Base-by-base conservation (phyloP, 2,797 vertebrate species). In the Coccyzus lansbergi region DNA sequence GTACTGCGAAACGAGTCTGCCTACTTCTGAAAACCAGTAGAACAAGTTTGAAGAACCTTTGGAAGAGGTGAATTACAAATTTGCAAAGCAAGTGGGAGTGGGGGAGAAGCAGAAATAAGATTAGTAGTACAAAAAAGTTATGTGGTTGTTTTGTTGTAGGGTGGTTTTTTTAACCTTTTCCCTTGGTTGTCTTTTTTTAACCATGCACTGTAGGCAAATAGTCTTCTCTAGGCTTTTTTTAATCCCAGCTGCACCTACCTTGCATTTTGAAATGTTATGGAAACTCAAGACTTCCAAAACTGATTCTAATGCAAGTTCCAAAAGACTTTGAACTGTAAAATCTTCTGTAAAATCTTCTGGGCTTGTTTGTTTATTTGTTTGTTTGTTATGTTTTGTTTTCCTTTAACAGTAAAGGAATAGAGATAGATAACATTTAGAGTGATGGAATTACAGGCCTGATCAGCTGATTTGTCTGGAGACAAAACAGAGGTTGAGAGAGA, bases 11-110 rank as follows among this genome's bases (percentile, higher is more conserved):
- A 96, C 96, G 74, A 91, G 96, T 95, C 86, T 42, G 95, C 88
- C 94, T 46, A 52, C 95, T 94, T 93, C 71, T 74, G 78, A 92
- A 92, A 96, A 96, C 96, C 96, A 91, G 96, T 96, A 96, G 96
- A 96, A 93, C 96, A 31, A 96, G 96, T 96, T 85, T 94, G 89
- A 91, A 87, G 93, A 94, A 94, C 95, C 96, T 96, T 91, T 94
- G 95, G 92, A 95, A 94, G 91, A 62, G 75, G 51, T 16, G 89
- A 78, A 94, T 94, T 89, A 90, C 89, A 10, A 94, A 94, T 92
- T 87, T 10, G 36, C 53, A 75, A 81, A 90, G 96, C 85, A 78
- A 86, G 72, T 26, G 72, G 46, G 87, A 94, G 87, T 62, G 85
- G 87, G 79, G 63, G 65, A 93, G 79, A 91, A 92, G 49, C 40